phyloP scores from a whole-genome alignment of 2,888 invertebrate species.

The Icerya purchasi region DNA sequence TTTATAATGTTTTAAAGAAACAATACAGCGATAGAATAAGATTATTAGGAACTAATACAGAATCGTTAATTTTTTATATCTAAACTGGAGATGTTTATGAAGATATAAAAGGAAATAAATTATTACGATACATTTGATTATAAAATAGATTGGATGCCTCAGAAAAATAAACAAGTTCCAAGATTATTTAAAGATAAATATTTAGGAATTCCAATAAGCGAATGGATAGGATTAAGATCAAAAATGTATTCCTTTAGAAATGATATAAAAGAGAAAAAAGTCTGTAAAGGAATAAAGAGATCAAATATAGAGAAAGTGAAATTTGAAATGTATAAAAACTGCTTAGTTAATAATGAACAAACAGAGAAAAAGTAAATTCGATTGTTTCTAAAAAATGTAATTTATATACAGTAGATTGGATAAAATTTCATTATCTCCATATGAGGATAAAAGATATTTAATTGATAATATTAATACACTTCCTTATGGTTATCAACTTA shows the following conservation, averaged over 20 bases:
- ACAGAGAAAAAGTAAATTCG: background rate
- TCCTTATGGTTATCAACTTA: constrained; percentile 7
- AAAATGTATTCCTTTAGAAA: constrained; percentile 8
- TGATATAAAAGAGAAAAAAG: constrained; percentile 8
- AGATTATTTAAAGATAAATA: constrained; percentile 7
- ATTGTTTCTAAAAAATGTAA: constrained; percentile 4
- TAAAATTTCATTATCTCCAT: constrained; percentile 6
- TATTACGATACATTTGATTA: constrained; percentile 4
- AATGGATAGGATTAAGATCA: constrained; percentile 3
- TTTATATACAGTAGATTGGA: constrained; percentile 7
- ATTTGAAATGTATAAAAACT: constrained; percentile 4
- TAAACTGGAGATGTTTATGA: constrained; percentile 5
- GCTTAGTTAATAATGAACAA: background rate
- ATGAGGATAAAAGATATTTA: constrained; percentile 8
- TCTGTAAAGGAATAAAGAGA: constrained; percentile 7
- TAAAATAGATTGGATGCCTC: constrained; percentile 7
- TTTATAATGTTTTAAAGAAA: constrained; percentile 3
- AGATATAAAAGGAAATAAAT: constrained; percentile 3
- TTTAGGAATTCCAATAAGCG: constrained; percentile 3
- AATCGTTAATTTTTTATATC: constrained; percentile 5
- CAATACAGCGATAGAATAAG: constrained; percentile 2
- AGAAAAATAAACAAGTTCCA: constrained; percentile 2
- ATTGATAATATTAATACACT: constrained; percentile 2
- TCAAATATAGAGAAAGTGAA: constrained; percentile 8
- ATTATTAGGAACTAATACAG: constrained; percentile 5